Evolutionary conservation across 2,797 vertebrate genomes (phyloP).

Genomic region (Danio tinwini): DNA sequence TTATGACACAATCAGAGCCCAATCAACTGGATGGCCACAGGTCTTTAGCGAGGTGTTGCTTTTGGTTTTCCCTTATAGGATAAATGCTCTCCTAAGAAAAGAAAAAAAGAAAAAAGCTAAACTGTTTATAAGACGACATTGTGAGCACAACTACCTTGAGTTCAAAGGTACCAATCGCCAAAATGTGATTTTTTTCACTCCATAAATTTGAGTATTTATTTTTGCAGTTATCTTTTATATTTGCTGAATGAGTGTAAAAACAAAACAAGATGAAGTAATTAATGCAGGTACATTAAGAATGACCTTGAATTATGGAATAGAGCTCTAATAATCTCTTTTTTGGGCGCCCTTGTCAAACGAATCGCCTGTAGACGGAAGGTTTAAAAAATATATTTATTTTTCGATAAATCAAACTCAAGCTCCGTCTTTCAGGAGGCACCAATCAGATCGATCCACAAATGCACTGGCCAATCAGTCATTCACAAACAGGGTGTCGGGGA

Average conservation of each 20-base stretch:
- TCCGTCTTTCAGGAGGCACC: constrained; percentile 65
- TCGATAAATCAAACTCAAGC: constrained; percentile 63
- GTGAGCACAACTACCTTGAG: constrained; percentile 61
- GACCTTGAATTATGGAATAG: constrained; percentile 58
- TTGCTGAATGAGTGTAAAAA: constrained; percentile 54
- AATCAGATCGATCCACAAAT: constrained; percentile 58
- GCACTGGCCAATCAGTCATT: constrained; percentile 50
- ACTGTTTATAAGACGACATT: constrained; percentile 38
- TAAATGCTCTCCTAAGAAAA: constrained; percentile 31
- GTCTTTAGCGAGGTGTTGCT: not conserved
- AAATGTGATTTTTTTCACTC: constrained; percentile 55
- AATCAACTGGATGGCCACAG: constrained; percentile 35
- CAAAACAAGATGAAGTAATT: constrained; percentile 54
- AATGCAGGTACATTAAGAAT: constrained; percentile 59
- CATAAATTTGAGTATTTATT: constrained; percentile 58
- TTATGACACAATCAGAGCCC: constrained; percentile 59
- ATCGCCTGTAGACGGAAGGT: constrained; percentile 77
- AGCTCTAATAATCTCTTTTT: constrained; percentile 71
- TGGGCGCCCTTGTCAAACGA: constrained; percentile 65
- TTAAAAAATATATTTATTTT: constrained; percentile 78
- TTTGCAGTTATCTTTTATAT: constrained; percentile 64
- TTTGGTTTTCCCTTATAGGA: constrained; percentile 24
- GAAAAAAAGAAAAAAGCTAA: constrained; percentile 22
- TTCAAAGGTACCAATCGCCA: constrained; percentile 47
- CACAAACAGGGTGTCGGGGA: constrained; percentile 55